These are phyloP conservation scores for Apodemus sylvaticus DNA, from an alignment of 2,113 vertebrate species.

Conservation along the genomic window DNA sequence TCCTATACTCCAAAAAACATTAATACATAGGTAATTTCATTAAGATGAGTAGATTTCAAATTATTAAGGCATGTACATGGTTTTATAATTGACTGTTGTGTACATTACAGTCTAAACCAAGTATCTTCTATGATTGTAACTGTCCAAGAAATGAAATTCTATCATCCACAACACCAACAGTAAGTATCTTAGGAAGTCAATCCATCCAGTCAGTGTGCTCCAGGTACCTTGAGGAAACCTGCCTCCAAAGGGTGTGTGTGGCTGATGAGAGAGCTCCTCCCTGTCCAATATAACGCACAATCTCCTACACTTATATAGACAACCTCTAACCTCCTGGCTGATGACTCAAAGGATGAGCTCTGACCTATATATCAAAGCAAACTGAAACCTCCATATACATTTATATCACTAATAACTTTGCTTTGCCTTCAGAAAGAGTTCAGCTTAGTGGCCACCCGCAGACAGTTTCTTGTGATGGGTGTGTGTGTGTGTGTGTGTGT, in stretches of 20 bases:
- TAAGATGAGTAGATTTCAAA: background rate
- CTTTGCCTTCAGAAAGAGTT: background rate
- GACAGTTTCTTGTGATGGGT: background rate
- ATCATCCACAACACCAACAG: background rate
- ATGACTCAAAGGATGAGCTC: background rate
- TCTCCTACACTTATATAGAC: background rate
- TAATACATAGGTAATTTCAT: background rate
- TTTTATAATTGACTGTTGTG: background rate
- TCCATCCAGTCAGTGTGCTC: background rate
- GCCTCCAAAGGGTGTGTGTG: background rate
- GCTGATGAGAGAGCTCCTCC: background rate
- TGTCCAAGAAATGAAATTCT: background rate
- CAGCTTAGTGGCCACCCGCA: background rate
- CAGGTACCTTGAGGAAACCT: background rate
- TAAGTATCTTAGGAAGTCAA: background rate
- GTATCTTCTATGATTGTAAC: background rate
- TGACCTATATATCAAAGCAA: background rate
- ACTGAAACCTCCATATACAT: background rate
- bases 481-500: no score
- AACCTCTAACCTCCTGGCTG: background rate
- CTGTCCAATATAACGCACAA: background rate
- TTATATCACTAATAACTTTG: background rate
- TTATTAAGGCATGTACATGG: background rate
- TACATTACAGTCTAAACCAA: background rate
- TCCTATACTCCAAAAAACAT: constrained; percentile 77